Evolutionary conservation across 2,797 vertebrate species (phyloP).

Genomic region (Xerus rutilus): DNA sequence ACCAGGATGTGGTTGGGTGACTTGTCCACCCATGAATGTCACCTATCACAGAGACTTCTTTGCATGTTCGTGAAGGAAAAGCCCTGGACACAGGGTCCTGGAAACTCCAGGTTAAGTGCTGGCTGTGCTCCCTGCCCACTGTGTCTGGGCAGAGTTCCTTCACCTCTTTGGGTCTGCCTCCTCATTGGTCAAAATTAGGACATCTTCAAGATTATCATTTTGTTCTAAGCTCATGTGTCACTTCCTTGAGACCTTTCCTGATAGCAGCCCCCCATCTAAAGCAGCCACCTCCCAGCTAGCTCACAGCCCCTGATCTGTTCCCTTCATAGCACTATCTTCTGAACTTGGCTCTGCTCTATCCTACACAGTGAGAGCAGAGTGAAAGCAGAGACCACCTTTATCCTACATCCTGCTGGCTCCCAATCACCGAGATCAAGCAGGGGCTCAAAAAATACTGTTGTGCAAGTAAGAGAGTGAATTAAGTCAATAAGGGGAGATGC

Average conservation of each 20-base stretch:
- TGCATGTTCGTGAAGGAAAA: not conserved
- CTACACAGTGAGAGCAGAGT: fast-evolving
- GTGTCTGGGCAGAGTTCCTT: not conserved
- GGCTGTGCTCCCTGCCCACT: fast-evolving
- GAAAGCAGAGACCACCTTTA: not conserved
- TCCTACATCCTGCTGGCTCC: not conserved
- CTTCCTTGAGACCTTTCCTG: not conserved
- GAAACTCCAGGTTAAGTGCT: not conserved
- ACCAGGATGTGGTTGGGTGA: not conserved
- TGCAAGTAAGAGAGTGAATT: not conserved
- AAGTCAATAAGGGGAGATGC: too few relatives aligned
- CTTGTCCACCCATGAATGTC: not conserved
- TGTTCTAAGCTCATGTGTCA: not conserved
- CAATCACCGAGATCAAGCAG: not conserved
- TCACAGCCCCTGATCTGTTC: not conserved
- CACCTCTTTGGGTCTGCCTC: not conserved
- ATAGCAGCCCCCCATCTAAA: not conserved
- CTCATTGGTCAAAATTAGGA: not conserved
- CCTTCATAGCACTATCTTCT: not conserved
- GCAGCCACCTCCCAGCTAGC: not conserved
- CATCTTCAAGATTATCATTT: not conserved
- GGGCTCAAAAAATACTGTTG: not conserved
- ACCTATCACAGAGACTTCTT: not conserved
- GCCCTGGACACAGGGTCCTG: not conserved
- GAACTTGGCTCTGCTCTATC: not conserved